phyloP scores from a whole-genome alignment of 2,113 vertebrate genomes.

The Perognathus longimembris region DNA sequence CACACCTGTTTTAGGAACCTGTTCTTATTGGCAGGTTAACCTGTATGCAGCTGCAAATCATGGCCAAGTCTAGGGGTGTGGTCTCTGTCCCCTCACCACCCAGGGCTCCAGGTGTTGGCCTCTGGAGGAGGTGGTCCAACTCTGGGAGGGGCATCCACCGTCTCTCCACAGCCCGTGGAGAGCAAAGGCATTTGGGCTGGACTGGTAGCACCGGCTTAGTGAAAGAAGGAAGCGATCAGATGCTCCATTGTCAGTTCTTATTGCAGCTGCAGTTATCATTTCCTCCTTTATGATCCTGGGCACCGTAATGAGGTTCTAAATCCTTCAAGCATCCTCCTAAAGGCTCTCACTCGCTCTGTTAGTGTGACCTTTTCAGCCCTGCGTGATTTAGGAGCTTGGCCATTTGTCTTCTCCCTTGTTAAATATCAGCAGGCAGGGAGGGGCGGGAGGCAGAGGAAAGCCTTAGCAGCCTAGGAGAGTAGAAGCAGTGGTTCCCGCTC shows the following conservation, averaged over 20 bases:
- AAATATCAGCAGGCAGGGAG: not conserved
- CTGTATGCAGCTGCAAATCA: accelerated
- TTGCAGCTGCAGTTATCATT: not conserved
- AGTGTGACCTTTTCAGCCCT: constrained; percentile 24
- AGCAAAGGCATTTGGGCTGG: accelerated
- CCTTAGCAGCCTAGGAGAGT: too few relatives aligned
- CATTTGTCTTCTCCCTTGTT: not conserved
- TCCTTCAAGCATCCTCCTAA: not conserved
- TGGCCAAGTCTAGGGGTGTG: accelerated
- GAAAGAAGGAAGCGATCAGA: not conserved
- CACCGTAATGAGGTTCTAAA: constrained; percentile 30
- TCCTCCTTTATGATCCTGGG: constrained; percentile 50
- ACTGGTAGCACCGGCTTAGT: not conserved
- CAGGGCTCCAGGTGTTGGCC: not conserved
- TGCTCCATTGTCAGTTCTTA: not conserved
- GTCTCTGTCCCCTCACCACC: not conserved
- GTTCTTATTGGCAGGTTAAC: too few relatives aligned
- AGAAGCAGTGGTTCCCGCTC: accelerated
- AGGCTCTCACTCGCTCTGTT: not conserved
- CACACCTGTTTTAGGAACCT: too few relatives aligned
- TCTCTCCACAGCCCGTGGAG: accelerated
- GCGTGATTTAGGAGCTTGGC: not conserved
- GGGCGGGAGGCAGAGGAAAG: accelerated
- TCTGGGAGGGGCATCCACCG: not conserved
- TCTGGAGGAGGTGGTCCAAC: accelerated